phyloP scores from a whole-genome alignment of 2,797 vertebrate species.

The Anomalospiza imberbis region DNA sequence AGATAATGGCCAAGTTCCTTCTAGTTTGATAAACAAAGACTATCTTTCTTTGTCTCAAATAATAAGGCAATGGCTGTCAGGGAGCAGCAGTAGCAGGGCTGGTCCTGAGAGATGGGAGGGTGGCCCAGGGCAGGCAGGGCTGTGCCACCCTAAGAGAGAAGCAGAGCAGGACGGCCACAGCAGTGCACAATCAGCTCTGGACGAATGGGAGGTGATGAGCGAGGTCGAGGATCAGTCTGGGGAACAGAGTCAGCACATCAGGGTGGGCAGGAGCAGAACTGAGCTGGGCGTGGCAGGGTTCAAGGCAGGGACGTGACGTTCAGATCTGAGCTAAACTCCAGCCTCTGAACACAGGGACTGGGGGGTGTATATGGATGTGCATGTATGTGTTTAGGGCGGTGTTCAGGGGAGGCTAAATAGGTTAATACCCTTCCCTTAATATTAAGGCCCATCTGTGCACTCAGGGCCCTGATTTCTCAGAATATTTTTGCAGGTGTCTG shows the following conservation, averaged over 20 bases:
- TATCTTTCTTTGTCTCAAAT: neutral
- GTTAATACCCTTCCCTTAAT: neutral
- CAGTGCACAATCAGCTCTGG: rapidly evolving
- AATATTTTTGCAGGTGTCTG: neutral
- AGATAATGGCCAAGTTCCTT: neutral
- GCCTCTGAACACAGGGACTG: no score
- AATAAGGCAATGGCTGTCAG: neutral
- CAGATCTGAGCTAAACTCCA: neutral
- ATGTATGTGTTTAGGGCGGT: rapidly evolving
- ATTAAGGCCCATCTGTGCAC: neutral
- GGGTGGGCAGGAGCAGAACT: neutral
- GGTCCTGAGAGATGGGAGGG: neutral
- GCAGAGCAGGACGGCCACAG: neutral
- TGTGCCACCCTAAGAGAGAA: neutral
- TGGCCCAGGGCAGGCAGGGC: no score
- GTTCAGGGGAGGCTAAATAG: neutral
- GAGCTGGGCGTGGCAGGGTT: rapidly evolving
- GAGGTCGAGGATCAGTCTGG: no score
- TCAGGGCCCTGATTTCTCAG: neutral
- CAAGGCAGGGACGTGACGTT: neutral
- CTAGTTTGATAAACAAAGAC: neutral
- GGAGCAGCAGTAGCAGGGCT: neutral
- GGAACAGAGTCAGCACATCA: neutral
- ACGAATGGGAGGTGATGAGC: rapidly evolving
- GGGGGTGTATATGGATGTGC: no score